These are phyloP conservation scores for Dicrurus megarhynchus DNA, from an alignment of 2,113 vertebrate species.

Conservation along the genomic window DNA sequence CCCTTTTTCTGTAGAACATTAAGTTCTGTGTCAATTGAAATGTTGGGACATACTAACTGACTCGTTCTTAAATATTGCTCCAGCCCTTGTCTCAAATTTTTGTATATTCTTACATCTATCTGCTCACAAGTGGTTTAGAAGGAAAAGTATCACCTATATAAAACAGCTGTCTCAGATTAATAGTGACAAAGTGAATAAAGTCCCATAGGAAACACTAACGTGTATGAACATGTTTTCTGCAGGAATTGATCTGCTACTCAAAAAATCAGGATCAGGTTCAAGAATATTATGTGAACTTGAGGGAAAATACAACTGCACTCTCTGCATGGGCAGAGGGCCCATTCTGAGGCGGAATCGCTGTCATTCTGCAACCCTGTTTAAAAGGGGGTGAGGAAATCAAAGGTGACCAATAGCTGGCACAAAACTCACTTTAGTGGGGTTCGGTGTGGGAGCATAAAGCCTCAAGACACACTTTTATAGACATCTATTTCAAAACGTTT, in stretches of 20 bases:
- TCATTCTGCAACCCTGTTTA: neutral
- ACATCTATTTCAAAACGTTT: neutral
- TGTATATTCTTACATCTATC: neutral
- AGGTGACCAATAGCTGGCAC: neutral
- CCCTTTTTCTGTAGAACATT: neutral
- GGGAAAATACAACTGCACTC: neutral
- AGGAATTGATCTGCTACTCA: neutral
- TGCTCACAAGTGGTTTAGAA: neutral
- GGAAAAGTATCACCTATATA: neutral
- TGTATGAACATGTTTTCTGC: neutral
- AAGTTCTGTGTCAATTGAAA: neutral
- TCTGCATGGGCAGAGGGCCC: neutral
- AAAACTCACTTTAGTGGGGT: neutral
- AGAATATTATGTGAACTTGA: neutral
- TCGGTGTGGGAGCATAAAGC: accelerated
- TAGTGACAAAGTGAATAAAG: neutral
- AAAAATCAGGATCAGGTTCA: neutral
- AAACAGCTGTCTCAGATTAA: neutral
- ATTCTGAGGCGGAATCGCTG: neutral
- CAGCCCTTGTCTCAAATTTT: neutral
- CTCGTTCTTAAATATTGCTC: neutral
- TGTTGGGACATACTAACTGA: neutral
- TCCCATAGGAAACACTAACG: neutral
- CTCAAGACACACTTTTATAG: neutral
- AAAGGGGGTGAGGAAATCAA: neutral